Evolutionary conservation across 2,113 vertebrate species (phyloP), one percentile per base, ranked within the genome.

Genomic region (Casuarius casuarius): DNA sequence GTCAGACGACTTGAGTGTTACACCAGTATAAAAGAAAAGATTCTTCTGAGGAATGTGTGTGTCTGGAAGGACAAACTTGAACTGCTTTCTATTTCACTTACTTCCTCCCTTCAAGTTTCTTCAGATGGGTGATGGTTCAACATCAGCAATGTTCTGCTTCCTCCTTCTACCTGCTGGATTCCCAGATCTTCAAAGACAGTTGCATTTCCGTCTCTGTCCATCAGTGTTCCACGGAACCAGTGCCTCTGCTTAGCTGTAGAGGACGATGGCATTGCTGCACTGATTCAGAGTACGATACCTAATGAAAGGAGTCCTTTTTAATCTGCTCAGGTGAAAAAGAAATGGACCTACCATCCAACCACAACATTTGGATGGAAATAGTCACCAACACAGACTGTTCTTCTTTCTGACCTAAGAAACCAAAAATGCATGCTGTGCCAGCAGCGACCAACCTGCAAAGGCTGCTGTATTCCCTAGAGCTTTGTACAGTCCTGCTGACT

Each of bases 1-100:
- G 94, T 99, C 98, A 35, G 98, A 98, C 92, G 99, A 99, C 96
- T 97, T 99, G 79, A 99, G 97, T n/a, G 98, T 99, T 89, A 99
- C 98, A 33, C 98, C 98, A 12, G 97, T 99, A 79, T 99, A 98
- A 97, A 18, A 86, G 44, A 75, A 84, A 28, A 5, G 6, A 28
- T 42, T 94, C 28, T 87, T 91, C 86, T 88, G 83, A 85, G 70
- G 73, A 92, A 67, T 46, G 25, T 76, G 54, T 81, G 44, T 51
- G 21, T 78, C 65, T 84, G 68, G 79, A 97, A 93, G 66, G 74
- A 54, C 62, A 52, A 40, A 87, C 44, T n/a, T 67, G 72, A 87
- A 92, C 61, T 83, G 25, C 58, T 71, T 91, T 63, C 77, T 87
- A 8, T 79, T 75, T 82, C 79, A 78, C 26, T 63, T 59, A 71